phyloP scores from a whole-genome alignment of 2,797 vertebrate genomes.

The Stomatorhinus walkeri region DNA sequence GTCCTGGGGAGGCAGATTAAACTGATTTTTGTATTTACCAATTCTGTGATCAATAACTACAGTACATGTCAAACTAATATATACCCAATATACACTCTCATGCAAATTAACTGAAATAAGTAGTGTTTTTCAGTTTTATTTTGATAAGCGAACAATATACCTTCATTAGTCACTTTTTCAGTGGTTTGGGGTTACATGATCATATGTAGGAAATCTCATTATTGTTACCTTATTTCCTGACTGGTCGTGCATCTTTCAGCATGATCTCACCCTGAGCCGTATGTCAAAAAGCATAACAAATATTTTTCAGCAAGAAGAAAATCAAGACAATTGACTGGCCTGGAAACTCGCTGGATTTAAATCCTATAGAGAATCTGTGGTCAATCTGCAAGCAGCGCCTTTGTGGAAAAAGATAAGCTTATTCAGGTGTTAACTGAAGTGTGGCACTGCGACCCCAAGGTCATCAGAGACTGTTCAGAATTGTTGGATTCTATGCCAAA shows the following conservation, averaged over 20 bases:
- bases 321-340: not conserved
- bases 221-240: not conserved
- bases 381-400: not conserved
- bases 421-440: not conserved
- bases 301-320: not conserved
- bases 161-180: not conserved
- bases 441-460: not conserved
- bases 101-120: not conserved
- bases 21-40: not conserved
- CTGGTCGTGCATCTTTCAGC: not conserved
- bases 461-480: not conserved
- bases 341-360: not conserved
- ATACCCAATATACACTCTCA: not conserved
- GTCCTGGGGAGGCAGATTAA: not conserved
- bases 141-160: not conserved
- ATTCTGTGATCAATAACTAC: not conserved
- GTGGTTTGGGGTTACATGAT: not conserved
- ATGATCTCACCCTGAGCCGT: not conserved
- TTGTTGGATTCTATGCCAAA: not conserved
- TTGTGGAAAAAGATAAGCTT: not conserved
- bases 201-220: not conserved
- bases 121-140: not conserved
- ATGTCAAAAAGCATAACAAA: not conserved
- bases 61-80: not conserved
- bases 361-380: not conserved